Base-by-base conservation (phyloP, 1,140 invertebrate genomes). In the Drosophila hydei region DNA sequence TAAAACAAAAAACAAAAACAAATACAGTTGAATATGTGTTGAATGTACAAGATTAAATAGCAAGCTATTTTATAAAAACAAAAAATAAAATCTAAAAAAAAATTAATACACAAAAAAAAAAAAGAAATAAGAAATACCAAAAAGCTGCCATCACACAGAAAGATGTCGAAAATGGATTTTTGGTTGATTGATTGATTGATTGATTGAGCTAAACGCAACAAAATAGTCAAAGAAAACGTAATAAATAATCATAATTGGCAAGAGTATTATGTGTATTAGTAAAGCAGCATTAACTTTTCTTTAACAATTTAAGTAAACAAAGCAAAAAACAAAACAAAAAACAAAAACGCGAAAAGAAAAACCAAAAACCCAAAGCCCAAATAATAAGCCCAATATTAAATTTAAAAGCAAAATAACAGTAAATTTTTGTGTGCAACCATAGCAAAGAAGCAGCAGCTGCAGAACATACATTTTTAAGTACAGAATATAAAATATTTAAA, bases 391-490 rank as follows among this genome's bases (percentile, higher is more conserved):
- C 64, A 33, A 73, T 84, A 84, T 71, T 87, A 43, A 85, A 87
- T 77, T 79, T 25, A 55, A 83, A 50, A 61, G 21, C 12, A 1
- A 59, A 47, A 58, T 45, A 67, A 25, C 38, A 23, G 27, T 74
- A 74, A 84, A 18, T 42, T 51, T 51, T 87, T 75, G 81, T 87
- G 81, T 68, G 83, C 75, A 87, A 72, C 83, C 83, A 87, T 81
- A 88, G 81, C 71, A 87, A 87, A 58, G 45, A 62, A 58, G 33
- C 45, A 50, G 18, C 54, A 59, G 43, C 38, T 14, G 38, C 38
- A 48, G 33, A 85, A 77, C 55, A 75, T 85, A 88, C 63, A 78
- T 70, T 85, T 69, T 85, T 81, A 85, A 85, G 83, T 88, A 81
- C 74, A 76, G 67, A 8, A 80, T 77, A 83, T 75, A 72, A 76